A percentile compares a stretch with the other conserved stretches of the same genome.
Evolutionary conservation across 2,888 invertebrate genomes (phyloP).

Genomic region (Acleris sparsana): DNA sequence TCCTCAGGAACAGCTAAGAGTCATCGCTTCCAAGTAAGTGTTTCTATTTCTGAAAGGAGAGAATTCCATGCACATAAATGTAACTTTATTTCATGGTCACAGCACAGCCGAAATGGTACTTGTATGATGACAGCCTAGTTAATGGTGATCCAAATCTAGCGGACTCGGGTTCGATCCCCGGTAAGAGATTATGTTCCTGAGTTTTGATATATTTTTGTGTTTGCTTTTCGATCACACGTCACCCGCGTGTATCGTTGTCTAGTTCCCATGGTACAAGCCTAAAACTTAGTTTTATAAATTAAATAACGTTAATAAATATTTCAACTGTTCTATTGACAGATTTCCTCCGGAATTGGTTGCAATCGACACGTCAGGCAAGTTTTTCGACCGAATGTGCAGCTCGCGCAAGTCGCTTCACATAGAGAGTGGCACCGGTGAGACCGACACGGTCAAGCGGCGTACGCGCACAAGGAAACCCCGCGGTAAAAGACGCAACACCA

Average conservation of each 20-base stretch:
- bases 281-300: too few species aligned
- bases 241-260: too few species aligned
- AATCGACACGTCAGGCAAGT: slow-evolving; percentile 94
- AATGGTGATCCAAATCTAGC: too few species aligned
- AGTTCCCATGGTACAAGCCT: too few species aligned
- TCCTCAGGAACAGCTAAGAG: slow-evolving; percentile 93
- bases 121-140: too few species aligned
- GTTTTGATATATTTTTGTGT: too few species aligned
- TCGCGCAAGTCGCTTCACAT: slow-evolving; percentile 91
- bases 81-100: background rate
- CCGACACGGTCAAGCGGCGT: slow-evolving; percentile 87
- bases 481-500: slow-evolving; percentile 94
- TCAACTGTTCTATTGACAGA: slow-evolving; percentile 69
- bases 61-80: background rate
- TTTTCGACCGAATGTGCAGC: slow-evolving; percentile 94
- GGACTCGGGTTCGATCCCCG: too few species aligned
- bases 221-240: too few species aligned
- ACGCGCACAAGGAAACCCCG: slow-evolving; percentile 89
- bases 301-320: background rate
- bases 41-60: background rate
- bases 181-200: too few species aligned
- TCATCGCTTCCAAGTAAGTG: slow-evolving; percentile 91
- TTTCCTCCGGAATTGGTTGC: slow-evolving; percentile 94
- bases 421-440: slow-evolving; percentile 75
- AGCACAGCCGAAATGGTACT: too few species aligned